A percentile compares a stretch with the other conserved stretches of the same genome.
Evolutionary conservation across 1,140 invertebrate genomes (phyloP).

Genomic region (Platyscapa corneri): DNA sequence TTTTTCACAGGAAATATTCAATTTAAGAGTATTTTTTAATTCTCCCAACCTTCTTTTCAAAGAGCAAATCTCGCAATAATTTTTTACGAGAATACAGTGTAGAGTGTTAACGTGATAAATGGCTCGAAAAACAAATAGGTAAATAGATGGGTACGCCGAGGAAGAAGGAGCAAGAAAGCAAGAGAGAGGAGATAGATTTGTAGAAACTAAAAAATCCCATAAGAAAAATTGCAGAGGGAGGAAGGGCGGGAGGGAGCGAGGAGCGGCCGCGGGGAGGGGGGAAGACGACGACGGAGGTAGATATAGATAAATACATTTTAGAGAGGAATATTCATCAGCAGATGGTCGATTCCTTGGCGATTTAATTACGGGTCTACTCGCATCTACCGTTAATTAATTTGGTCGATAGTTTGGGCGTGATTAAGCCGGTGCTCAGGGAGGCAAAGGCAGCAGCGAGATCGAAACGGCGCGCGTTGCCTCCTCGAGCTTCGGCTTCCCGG

Average conservation of each 20-base stretch:
- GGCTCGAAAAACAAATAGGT: no score
- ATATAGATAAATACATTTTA: slow-evolving; percentile 40
- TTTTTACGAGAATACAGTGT: no score
- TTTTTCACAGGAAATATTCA: no score
- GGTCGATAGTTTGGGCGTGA: slow-evolving; percentile 62
- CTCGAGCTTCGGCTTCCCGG: slow-evolving; percentile 5
- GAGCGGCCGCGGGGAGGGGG: neutral
- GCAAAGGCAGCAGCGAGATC: slow-evolving; percentile 9
- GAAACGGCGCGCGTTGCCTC: slow-evolving; percentile 18
- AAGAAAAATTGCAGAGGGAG: neutral
- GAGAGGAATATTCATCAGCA: slow-evolving; percentile 66
- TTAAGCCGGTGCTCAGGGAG: slow-evolving; percentile 56
- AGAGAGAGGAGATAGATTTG: no score
- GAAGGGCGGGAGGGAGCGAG: slow-evolving; percentile 13
- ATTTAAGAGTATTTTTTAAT: no score
- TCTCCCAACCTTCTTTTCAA: no score
- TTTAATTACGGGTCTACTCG: slow-evolving; percentile 64
- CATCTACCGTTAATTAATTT: slow-evolving; percentile 67
- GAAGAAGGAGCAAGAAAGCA: neutral
- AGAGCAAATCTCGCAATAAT: no score
- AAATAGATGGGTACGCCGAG: neutral
- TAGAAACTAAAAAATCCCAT: neutral
- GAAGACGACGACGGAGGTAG: neutral
- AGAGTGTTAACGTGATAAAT: no score
- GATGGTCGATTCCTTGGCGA: slow-evolving; percentile 62